Evolutionary conservation across 2,113 vertebrate genomes (phyloP), one percentile per base, ranked within the genome.

Genomic region (Trichomycterus rosablanca): DNA sequence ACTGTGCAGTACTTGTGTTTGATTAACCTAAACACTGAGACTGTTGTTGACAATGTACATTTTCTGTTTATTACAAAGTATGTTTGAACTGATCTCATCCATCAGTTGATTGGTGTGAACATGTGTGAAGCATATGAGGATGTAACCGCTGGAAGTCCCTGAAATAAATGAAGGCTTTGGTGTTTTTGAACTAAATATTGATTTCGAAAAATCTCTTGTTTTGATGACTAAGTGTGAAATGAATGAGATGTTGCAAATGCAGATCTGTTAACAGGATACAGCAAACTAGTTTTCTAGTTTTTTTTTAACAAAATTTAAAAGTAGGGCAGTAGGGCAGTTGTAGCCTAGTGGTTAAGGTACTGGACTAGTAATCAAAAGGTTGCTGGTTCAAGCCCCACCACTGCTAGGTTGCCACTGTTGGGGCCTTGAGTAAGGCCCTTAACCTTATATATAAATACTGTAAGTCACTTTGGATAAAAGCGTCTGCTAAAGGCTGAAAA

Each of bases 81-180:
- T 54, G 35, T 45, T 56, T 39, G 15, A 57, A 37, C 40, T 53
- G 26, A 45, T 56, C 30, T 55, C 30, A 15, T 26, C 22, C 35
- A 52, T 26, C 19, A 5, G 7, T 20, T n/a, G 24, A 43, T 15
- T 26, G 45, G 34, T n/a, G 46, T 62, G 59, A 40, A 62, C 37
- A 62, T 62, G 59, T 51, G 16, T 28, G 46, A 51, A 59, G 3
- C 57, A 23, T 32, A 32, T 23, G 24, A 43, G 30, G 40, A 39
- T 34, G 16, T 23, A 35, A 6, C 8, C 23, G 14, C 32, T 39
- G 40, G 28, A 3, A 19, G 16, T 39, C 35, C 30, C 32, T 48
- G 32, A 18, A 40, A 30, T 65, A 56, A 65, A 56, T 22, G 37
- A 37, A 39, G 30, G 43, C 42, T 65, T 65, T 56, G 62, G 22